These are phyloP conservation scores for Astur gentilis DNA, from an alignment of 2,113 vertebrate genomes.

Conservation along the genomic window DNA sequence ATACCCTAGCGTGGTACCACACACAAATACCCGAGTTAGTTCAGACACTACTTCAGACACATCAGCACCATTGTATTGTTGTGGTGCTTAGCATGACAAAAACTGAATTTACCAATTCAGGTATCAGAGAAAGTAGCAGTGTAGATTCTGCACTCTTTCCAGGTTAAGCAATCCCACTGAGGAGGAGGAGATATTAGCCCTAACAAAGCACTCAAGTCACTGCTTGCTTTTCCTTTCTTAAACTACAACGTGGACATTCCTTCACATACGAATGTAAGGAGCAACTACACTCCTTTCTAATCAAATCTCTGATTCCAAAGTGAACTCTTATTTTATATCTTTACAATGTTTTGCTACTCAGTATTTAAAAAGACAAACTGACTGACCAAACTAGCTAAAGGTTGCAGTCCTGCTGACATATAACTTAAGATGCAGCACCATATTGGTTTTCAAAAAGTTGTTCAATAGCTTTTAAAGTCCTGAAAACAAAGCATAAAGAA, in stretches of 20 bases:
- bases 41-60: background rate
- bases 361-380: background rate
- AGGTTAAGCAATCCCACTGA: background rate
- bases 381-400: background rate
- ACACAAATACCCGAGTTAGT: background rate
- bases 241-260: background rate
- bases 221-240: background rate
- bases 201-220: background rate
- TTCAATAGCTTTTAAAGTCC: background rate
- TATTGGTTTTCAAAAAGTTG: background rate
- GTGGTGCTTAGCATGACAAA: background rate
- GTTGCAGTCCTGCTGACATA: background rate
- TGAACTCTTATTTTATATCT: background rate
- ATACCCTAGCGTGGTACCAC: background rate
- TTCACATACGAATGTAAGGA: background rate
- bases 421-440: background rate
- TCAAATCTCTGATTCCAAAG: background rate
- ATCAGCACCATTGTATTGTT: background rate
- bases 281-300: background rate
- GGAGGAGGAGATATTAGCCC: background rate
- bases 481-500: background rate
- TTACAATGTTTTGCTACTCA: background rate
- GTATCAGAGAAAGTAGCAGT: background rate
- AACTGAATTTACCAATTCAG: background rate
- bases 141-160: background rate